A percentile compares a stretch with the other conserved stretches of the same genome.
These are phyloP conservation scores for Drosophila sproati DNA, from an alignment of 1,140 invertebrate species.

Conservation along the genomic window DNA sequence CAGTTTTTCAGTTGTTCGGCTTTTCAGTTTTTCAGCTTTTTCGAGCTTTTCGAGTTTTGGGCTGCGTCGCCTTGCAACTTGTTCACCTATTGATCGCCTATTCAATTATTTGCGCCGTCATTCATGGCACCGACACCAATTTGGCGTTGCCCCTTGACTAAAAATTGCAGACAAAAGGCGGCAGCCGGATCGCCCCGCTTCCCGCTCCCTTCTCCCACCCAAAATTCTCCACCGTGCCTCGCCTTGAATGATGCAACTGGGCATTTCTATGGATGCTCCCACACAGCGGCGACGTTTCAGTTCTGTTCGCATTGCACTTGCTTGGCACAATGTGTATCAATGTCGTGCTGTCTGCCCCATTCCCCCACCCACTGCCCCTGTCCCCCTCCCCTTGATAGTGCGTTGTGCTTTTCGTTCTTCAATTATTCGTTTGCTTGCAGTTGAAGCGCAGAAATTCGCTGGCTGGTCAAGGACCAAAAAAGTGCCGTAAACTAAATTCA, in stretches of 20 bases:
- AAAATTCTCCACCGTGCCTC: slow-evolving; percentile 8
- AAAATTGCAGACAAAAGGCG: slow-evolving; percentile 57
- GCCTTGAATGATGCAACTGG: slow-evolving; percentile 65
- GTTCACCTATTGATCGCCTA: slow-evolving; percentile 76
- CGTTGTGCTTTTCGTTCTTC: slow-evolving; percentile 68
- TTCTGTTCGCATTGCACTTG: slow-evolving; percentile 56
- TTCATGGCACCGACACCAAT: slow-evolving; percentile 43
- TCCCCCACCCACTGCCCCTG: not conserved
- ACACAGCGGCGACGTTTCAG: slow-evolving; percentile 31
- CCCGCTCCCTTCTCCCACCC: not conserved
- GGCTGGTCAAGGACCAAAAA: slow-evolving; percentile 61
- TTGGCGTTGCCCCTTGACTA: slow-evolving; percentile 15
- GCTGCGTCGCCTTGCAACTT: slow-evolving; percentile 33
- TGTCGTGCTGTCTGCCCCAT: slow-evolving; percentile 6
- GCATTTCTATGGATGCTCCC: slow-evolving; percentile 76
- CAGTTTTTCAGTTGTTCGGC: slow-evolving; percentile 14
- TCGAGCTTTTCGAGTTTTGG: not conserved
- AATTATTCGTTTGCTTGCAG: slow-evolving; percentile 39
- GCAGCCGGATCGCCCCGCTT: slow-evolving; percentile 18
- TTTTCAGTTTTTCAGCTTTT: slow-evolving; percentile 1
- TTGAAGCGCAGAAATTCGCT: slow-evolving; percentile 13
- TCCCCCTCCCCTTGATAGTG: slow-evolving; percentile 7
- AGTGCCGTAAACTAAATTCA: slow-evolving; percentile 78
- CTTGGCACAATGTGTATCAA: slow-evolving; percentile 52
- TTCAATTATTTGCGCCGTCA: slow-evolving; percentile 74